Base-by-base conservation (phyloP, 1,140 invertebrate species). In the Pseudomyrmex gracilis region DNA sequence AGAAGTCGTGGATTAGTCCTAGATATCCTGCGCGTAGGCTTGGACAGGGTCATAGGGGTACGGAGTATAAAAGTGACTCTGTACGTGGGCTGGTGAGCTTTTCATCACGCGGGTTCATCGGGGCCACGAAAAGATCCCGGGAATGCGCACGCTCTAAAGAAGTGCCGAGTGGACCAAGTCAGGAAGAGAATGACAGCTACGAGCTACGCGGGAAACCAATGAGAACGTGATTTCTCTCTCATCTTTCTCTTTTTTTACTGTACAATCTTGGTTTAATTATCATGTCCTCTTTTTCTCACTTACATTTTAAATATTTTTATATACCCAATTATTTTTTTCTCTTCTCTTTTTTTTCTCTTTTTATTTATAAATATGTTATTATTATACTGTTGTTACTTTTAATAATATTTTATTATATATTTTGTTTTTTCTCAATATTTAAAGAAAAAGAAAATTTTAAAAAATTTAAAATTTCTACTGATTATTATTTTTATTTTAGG, bases 61-160 rank as follows among this genome's bases (percentile, higher is more conserved):
- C 71, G 17, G n/a, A 73, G 24, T 68, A 57, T 51, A 87, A 87
- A 76, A 88, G 67, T 64, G 64, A 55, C 58, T 58, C 20, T 73
- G 34, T 34, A 90, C 90, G 89, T 91, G 85, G 87, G 87, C 84
- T 86, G 90, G 90, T 63, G 83, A 87, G 90, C 90, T 92, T 93
- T 93, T 91, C 92, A 93, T 93, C 92, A 92, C 92, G 92, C 86
- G 90, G 86, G 92, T 93, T 94, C 92, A 93, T 93, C 93, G 92
- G 89, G 92, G 92, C 92, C 92, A 93, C 89, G 87, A 90, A 82
- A 86, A 89, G 85, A 88, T 85, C 89, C 85, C 85, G 78, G 84
- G 90, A 93, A 93, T 94, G 92, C 87, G 87, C 84, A 77, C 84
- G 89, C 89, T 91, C 90, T 87, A 86, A 93, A 93, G 87, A 91